Base-by-base conservation (phyloP, 1,140 invertebrate genomes). In the Brachionus rotundiformis region DNA sequence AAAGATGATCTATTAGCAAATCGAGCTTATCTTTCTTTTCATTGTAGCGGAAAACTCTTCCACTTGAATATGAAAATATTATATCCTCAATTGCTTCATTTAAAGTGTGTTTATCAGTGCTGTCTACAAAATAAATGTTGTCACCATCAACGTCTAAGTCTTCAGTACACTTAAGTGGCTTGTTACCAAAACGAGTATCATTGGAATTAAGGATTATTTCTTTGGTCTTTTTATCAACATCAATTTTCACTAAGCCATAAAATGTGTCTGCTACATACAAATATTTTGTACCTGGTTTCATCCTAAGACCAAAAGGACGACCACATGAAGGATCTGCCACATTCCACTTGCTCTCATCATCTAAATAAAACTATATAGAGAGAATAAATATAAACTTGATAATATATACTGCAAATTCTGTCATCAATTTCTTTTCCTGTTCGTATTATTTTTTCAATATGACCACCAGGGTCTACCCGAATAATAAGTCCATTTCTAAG, bases 81-180 rank as follows among this genome's bases (percentile, higher is more conserved):
- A 59, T 25, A 25, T 79, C 76, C 23, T 59, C 44, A 54, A 79
- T 79, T 1, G 31, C 31, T 59, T 79, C 47, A n/a, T 79, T 79
- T 19, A 79, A 39, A 59, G 13, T 41, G 47, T 63, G 47, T 23
- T 79, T 63, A 59, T 59, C 31, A 59, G 47, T 59, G 19, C 47
- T 59, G 25, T 79, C 76, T 6, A 79, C 59, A 79, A 79, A 79
- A 79, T 79, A 79, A 39, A 79, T 59, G 47, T 59, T 33, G 41
- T 79, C 27, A 3, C 76, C 76, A 54, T 79, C 76, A 39, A 79
- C 33, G 47, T 79, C 76, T 10, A 79, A 41, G 31, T 79, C 76
- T 36, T 79, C 59, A 3, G 59, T 25, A 5, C 31, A 63, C 25
- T 23, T 79, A 5, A 63, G 29, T 3, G 76, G 76, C 33, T 19